These are phyloP conservation scores for Alectoris magna DNA, from an alignment of 2,797 vertebrate species.

Conservation along the genomic window DNA sequence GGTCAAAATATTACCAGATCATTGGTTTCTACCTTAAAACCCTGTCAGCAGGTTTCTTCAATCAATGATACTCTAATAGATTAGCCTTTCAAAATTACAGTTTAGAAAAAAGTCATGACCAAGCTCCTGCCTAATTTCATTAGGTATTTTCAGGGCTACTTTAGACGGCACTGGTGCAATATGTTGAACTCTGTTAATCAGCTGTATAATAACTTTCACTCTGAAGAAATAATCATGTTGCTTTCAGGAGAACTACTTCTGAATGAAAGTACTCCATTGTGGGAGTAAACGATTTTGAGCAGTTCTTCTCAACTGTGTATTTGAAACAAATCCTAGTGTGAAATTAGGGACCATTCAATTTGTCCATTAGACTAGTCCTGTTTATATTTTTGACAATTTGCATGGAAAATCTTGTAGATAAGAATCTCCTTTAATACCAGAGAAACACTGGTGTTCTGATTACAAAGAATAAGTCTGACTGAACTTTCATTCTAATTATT, in stretches of 20 bases:
- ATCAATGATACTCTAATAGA: neutral
- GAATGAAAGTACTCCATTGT: neutral
- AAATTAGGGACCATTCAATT: neutral
- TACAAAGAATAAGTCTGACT: neutral
- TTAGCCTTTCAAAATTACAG: neutral
- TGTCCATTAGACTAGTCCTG: neutral
- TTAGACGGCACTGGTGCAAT: neutral
- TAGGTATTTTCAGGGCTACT: neutral
- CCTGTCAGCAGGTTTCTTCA: neutral
- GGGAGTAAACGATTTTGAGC: neutral
- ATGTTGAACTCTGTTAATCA: neutral
- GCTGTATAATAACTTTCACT: neutral
- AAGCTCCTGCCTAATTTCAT: neutral
- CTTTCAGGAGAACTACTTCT: neutral
- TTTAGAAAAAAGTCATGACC: neutral
- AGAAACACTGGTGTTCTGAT: neutral
- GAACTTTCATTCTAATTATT: neutral
- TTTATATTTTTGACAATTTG: neutral
- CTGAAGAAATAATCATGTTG: neutral
- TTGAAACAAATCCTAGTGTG: neutral
- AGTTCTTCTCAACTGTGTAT: neutral
- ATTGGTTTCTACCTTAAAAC: neutral
- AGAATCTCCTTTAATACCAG: neutral
- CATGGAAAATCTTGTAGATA: neutral
- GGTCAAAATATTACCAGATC: neutral